Base-by-base conservation (phyloP, 2,888 invertebrate species). In the Orchestes rusci region DNA sequence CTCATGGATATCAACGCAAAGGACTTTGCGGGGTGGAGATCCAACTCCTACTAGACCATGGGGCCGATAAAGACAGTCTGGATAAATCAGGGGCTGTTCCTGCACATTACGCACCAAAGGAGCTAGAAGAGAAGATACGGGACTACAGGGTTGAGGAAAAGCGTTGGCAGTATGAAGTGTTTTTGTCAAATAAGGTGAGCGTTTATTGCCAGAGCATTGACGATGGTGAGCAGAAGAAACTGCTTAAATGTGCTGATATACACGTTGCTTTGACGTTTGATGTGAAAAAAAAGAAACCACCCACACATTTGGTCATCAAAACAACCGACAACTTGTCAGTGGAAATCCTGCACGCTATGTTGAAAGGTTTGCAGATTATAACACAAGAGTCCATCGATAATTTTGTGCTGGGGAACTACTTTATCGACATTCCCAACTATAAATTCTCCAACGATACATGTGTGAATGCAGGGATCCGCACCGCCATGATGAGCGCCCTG, bases 21-120 rank as follows among this genome's bases (percentile, higher is more conserved):
- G 56, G 79, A 79, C 60, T 69, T 74, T 66, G 76, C 76, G 44
- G 75, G 75, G n/a, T 79, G 78, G 78, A 74, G 2, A n/a, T n/a
- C n/a, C 55, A 60, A 45, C 55, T 74, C n/a, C 64, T 79, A n/a
- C 57, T 77, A 23, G 56, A 65, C 1, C 59, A 68, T 55, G 75
- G 75, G 27, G 78, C 77, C n/a, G 63, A 70, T 49, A 51, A 41
- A 44, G 44, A 55, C 32, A 56, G 63, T 3, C 63, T 68, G 23
- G 66, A 69, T 55, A 56, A 59, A 16, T 43, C 49, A 42, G 70
- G 70, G 13, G 56, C 56, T 38, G 66, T 64, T 45, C 56, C 62
- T 7, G 31, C 54, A 29, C 56, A 60, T 17, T 54, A n/a, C n/a
- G n/a, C n/a, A n/a, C n/a, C n/a, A n/a, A n/a, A n/a, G n/a, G n/a